These are phyloP conservation scores for Mimas tiliae DNA, from an alignment of 2,888 invertebrate genomes.

Conservation along the genomic window DNA sequence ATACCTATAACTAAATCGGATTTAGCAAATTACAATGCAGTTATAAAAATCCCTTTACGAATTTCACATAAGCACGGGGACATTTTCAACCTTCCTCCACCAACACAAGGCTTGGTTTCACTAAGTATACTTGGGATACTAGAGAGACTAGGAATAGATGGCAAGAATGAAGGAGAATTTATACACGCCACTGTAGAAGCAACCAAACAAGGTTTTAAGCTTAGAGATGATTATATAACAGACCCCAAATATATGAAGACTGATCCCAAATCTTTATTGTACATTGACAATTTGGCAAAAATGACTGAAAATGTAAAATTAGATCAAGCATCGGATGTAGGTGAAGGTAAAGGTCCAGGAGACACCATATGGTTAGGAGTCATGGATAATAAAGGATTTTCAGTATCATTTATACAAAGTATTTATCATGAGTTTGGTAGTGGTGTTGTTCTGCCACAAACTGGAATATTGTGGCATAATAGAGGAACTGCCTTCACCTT, in stretches of 20 bases:
- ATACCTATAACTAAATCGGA: slow-evolving; percentile 70
- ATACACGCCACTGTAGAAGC: slow-evolving; percentile 73
- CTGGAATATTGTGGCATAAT: slow-evolving; percentile 76
- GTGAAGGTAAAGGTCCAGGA: slow-evolving; percentile 61
- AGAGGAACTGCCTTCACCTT: slow-evolving; percentile 65
- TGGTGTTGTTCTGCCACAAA: slow-evolving; percentile 66
- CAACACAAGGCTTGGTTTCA: slow-evolving; percentile 76
- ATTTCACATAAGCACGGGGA: slow-evolving; percentile 64
- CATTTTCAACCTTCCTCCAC: slow-evolving; percentile 70
- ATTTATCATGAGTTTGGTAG: slow-evolving; percentile 69
- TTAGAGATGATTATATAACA: slow-evolving; percentile 65
- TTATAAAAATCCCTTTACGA: slow-evolving; percentile 63
- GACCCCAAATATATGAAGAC: slow-evolving; percentile 69
- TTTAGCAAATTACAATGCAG: slow-evolving; percentile 61
- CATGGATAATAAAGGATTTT: slow-evolving; percentile 74
- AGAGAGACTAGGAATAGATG: slow-evolving; percentile 65
- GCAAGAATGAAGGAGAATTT: slow-evolving; percentile 66
- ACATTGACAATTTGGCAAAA: slow-evolving; percentile 50
- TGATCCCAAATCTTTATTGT: slow-evolving; percentile 58
- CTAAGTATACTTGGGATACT: slow-evolving; percentile 67
- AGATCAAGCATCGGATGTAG: slow-evolving; percentile 47
- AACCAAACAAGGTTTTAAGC: slow-evolving; percentile 61
- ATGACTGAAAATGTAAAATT: slow-evolving; percentile 60
- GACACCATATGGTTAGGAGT: slow-evolving; percentile 78
- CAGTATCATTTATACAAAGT: slow-evolving; percentile 78